Evolutionary conservation across 2,113 vertebrate genomes (phyloP), one percentile per base, ranked within the genome.

Genomic region (Melospiza melodia): DNA sequence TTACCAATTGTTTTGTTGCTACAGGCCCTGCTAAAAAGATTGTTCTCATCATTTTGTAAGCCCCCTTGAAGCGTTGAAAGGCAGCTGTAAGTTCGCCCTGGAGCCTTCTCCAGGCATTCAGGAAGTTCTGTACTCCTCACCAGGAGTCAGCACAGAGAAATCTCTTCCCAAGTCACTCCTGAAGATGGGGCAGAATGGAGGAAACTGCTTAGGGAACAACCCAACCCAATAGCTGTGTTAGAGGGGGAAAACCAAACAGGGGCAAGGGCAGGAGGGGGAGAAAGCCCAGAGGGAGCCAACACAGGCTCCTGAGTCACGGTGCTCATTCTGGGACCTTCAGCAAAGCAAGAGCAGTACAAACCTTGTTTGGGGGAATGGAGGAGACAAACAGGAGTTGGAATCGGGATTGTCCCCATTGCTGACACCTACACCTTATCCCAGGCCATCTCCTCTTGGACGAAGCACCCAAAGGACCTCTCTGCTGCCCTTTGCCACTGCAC

Each of bases 81-180:
- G 21, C 39, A 2, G 0, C n/a, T 51, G 15, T 17, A 25, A 85
- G 1, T 7, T 39, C 9, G 41, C 49, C 7, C 5, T 0, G 0
- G 18, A 85, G n/a, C 33, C 12, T 62, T 20, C 39, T 63, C 20
- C 55, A 74, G 44, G 54, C 74, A 71, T 39, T 21, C 31, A 79
- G 24, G 22, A 52, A 25, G 4, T 15, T 23, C 6, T 43, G 37
- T 1, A 5, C 18, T 59, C 30, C 14, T 72, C 48, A 14, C 21
- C 58, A 68, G 39, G 35, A 67, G 49, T 31, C 59, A 44, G 55
- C 51, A 57, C 27, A 72, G 28, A 79, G 33, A 75, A 72, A 59
- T 30, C 33, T 61, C 33, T 68, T 48, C 28, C 48, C 41, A 49
- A 58, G 30, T 8, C 18, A 37, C 31, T 76, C 49, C 39, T 2